Conservation (phyloP, 2,888 invertebrate species). For the Mesorhabditis belari region DNA sequence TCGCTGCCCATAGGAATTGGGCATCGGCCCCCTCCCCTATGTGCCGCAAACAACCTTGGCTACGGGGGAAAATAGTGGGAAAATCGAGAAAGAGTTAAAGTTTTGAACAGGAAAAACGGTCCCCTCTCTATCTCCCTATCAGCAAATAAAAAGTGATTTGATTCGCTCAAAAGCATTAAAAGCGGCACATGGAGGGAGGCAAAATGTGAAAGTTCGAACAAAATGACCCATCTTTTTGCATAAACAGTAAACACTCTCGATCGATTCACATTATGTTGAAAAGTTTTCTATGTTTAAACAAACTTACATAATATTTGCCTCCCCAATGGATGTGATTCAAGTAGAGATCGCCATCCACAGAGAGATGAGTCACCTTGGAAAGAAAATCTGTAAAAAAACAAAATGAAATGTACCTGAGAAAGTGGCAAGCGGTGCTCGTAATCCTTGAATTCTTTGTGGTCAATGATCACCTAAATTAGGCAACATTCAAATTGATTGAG, state of each 20-base stretch:
- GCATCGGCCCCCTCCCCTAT: neutral
- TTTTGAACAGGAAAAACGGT: neutral
- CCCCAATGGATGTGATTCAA: constrained; percentile 43
- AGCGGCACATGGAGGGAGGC: too few species aligned
- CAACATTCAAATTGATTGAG: neutral
- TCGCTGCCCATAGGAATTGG: too few species aligned
- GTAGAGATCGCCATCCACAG: constrained; percentile 41
- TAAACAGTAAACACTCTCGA: constrained; percentile 4
- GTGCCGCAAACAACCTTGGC: neutral
- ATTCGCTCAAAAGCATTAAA: too few species aligned
- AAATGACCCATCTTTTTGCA: neutral
- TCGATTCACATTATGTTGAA: constrained; percentile 1
- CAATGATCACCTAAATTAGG: constrained; percentile 26
- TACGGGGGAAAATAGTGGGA: neutral
- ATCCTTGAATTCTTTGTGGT: constrained; percentile 44
- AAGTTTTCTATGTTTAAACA: neutral
- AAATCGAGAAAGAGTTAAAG: neutral
- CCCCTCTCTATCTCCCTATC: neutral
- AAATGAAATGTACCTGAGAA: constrained; percentile 22
- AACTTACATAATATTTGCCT: constrained; percentile 42
- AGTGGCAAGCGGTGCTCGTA: constrained; percentile 42
- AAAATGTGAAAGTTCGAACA: neutral
- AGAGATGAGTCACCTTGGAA: constrained; percentile 31
- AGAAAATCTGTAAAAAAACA: too few species aligned
- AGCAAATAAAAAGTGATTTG: too few species aligned